A percentile compares a stretch with the other conserved stretches of the same genome.
Evolutionary conservation across 2,113 vertebrate genomes (phyloP).

Genomic region (Tragelaphus imberbis): DNA sequence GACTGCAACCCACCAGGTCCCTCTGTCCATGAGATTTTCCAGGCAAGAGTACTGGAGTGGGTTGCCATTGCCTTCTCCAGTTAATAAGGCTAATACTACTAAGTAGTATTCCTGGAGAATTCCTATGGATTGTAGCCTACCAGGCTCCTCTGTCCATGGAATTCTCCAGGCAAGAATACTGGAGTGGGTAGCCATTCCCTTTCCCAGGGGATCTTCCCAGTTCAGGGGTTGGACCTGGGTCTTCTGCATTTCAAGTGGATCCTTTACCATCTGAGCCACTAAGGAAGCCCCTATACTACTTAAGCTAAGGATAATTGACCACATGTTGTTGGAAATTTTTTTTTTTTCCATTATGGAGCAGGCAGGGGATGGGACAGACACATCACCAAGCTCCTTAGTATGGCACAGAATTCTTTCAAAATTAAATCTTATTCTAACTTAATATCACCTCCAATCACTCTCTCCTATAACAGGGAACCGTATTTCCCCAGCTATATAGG

Average conservation of each 20-base stretch:
- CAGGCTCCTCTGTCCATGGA: neutral
- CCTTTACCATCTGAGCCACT: neutral
- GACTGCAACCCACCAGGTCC: too few relatives aligned
- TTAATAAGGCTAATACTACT: neutral
- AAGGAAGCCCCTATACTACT: neutral
- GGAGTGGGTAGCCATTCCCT: neutral
- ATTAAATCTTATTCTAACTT: neutral
- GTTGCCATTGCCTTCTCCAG: too few relatives aligned
- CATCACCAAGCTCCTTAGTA: neutral
- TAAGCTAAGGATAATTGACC: neutral
- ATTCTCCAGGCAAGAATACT: neutral
- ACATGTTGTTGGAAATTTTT: neutral
- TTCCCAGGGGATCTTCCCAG: neutral
- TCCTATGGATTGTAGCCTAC: neutral
- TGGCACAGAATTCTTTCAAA: neutral
- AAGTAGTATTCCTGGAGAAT: too few relatives aligned
- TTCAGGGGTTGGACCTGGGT: neutral
- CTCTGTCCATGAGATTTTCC: too few relatives aligned
- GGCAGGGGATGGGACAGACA: neutral
- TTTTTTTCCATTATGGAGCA: neutral
- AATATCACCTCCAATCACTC: neutral
- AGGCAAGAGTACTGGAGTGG: too few relatives aligned
- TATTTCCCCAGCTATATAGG: too few relatives aligned
- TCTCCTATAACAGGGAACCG: fast-evolving
- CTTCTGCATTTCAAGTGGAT: neutral